Conservation (phyloP, 2,888 invertebrate species). For the Temnothorax rugatulus region DNA sequence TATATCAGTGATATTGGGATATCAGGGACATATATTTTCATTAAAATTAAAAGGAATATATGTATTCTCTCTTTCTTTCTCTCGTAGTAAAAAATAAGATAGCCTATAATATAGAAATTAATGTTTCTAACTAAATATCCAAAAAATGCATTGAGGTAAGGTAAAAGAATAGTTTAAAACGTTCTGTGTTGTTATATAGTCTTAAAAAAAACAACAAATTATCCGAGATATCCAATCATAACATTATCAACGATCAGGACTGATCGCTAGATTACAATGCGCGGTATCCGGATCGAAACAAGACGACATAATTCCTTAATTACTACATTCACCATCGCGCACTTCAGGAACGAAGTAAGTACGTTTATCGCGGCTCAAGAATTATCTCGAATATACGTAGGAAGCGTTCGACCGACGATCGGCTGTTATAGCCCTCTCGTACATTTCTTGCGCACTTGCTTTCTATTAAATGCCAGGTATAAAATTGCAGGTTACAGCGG, state of each 20-base stretch:
- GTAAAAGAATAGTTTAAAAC: neutral
- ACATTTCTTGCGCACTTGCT: conserved; percentile 69
- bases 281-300: conserved; percentile 6
- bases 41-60: conserved; percentile 5
- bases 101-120: neutral
- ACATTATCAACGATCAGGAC: conserved; percentile 14
- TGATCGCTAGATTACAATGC: conserved; percentile 18
- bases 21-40: neutral
- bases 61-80: neutral
- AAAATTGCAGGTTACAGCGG: conserved; percentile 71
- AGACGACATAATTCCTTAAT: conserved; percentile 47
- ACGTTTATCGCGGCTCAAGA: conserved; percentile 36
- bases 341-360: neutral
- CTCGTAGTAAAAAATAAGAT: neutral
- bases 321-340: conserved; percentile 30
- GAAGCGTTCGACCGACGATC: conserved; percentile 34
- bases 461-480: conserved; percentile 73
- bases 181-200: neutral
- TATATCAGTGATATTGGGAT: neutral
- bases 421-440: conserved; percentile 37
- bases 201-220: neutral
- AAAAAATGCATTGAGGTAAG: neutral
- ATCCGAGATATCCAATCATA: conserved; percentile 2
- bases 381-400: conserved; percentile 38
- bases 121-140: neutral